Evolutionary conservation across 2,113 vertebrate species (phyloP), one percentile per base, ranked within the genome.

Genomic region (Anhinga anhinga): DNA sequence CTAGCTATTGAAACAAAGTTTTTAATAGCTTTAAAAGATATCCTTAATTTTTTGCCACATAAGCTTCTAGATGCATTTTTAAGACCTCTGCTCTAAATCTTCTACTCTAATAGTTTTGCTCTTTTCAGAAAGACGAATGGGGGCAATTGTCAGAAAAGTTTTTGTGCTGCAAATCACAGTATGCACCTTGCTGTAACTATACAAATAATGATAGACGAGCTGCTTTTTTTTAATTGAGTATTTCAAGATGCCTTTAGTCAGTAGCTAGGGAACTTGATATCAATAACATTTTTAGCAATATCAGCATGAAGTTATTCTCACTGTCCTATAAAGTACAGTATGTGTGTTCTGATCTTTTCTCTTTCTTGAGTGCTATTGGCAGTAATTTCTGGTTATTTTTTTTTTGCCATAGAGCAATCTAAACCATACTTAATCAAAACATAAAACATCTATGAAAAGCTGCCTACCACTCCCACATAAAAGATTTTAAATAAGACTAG

Each of bases 71-170:
- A 50, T 45, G 45, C 23, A 42, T 77, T 91, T 95, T 85, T 82
- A 92, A 71, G 67, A 88, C 56, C 14, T 66, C 38, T 89, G 32
- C 26, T 81, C 32, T 93, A 94, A 92, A 91, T 69, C 32, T 74
- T 74, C 29, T 49, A 29, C 19, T 72, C 13, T 77, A 88, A 74
- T 36, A 81, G 34, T 74, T 92, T 80, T 87, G n/a, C 30, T 91
- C n/a, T 96, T 93, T 89, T 91, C 70, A 85, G 65, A 88, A 82
- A 80, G 45, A 79, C 27, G 87, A 56, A 94, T 79, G 32, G 27
- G 21, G 19, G 87, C 38, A 55, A 67, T 25, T 59, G 14, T 69
- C 52, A 74, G 26, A 83, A 83, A 88, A 77, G 4, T 8, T 91
- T 93, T 63, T 61, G 9, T 76, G 38, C 16, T 70, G 23, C 25